Evolutionary conservation across 1,140 invertebrate genomes (phyloP).

Genomic region (Panagrolaimus sp.): DNA sequence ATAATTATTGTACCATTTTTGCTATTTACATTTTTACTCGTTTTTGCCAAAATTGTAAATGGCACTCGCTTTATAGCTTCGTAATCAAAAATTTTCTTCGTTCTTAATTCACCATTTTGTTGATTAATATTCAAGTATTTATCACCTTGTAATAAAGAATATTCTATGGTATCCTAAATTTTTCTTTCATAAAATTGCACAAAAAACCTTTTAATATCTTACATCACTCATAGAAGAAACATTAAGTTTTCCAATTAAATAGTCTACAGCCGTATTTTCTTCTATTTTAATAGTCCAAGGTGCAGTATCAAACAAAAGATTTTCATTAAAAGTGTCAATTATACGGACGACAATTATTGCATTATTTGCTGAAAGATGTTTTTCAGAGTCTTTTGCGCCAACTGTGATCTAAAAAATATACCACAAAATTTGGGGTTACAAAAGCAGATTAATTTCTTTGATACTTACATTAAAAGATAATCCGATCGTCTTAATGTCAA

Average conservation of each 20-base stretch:
- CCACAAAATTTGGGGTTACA: neutral
- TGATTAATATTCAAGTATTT: constrained; percentile 6
- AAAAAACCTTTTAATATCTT: neutral
- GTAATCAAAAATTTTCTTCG: neutral
- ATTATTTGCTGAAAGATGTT: neutral
- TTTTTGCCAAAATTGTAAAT: neutral
- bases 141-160: neutral
- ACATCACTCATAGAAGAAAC: neutral
- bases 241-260: constrained; percentile 8
- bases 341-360: constrained; percentile 7
- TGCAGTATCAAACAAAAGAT: neutral
- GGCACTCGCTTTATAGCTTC: neutral
- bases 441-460: neutral
- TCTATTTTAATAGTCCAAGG: neutral
- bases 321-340: constrained; percentile 4
- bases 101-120: neutral
- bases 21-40: neutral
- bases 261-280: neutral
- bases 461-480: neutral
- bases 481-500: too few relatives aligned
- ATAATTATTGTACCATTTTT: neutral
- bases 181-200: neutral
- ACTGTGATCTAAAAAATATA: constrained; percentile 12
- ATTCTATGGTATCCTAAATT: neutral
- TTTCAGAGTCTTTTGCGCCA: constrained; percentile 5